Evolutionary conservation across 2,888 invertebrate species (phyloP), one percentile per base, ranked within the genome.

Genomic region (Resseliella maxima): DNA sequence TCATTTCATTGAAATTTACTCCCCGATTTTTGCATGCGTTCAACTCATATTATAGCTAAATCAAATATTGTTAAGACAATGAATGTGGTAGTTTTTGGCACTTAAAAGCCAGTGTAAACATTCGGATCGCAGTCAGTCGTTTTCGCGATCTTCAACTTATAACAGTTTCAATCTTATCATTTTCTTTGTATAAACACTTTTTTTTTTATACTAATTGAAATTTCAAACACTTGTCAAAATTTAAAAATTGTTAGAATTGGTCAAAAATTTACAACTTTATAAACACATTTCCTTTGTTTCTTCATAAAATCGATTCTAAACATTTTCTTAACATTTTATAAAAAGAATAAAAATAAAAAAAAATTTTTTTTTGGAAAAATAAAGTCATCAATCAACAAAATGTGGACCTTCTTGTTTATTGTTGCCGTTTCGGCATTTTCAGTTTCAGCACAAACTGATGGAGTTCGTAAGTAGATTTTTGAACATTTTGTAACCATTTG

Each of bases 71-170:
- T 18, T 6, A 59, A 59, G 24, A 59, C 2, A 3, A 12, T 27
- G 59, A 31, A 72, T 72, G 72, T 72, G 72, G 72, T 72, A 31
- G 72, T 72, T 72, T 72, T 31, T 31, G 35, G 72, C 35, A n/a
- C n/a, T 83, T 83, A 83, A 83, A 83, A 83, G 15, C 38, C 83
- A 83, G 21, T 38, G 38, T 83, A 38, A 38, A 83, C 83, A 83
- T 6, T 83, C 83, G 38, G 18, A n/a, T 38, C 83, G 15, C n/a
- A 38, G 38, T 83, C 83, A 83, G 83, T 83, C 38, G 83, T n/a
- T 24, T n/a, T 83, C 38, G 83, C 38, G 83, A 83, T 83, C n/a
- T 83, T 38, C 38, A 83, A n/a, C 83, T n/a, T 21, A n/a, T n/a
- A 83, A 83, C 83, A 83, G n/a, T 38, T 24, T 38, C 21, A 83